These are phyloP conservation scores for Terebella lapidaria DNA, from an alignment of 2,888 invertebrate genomes.

Conservation along the genomic window DNA sequence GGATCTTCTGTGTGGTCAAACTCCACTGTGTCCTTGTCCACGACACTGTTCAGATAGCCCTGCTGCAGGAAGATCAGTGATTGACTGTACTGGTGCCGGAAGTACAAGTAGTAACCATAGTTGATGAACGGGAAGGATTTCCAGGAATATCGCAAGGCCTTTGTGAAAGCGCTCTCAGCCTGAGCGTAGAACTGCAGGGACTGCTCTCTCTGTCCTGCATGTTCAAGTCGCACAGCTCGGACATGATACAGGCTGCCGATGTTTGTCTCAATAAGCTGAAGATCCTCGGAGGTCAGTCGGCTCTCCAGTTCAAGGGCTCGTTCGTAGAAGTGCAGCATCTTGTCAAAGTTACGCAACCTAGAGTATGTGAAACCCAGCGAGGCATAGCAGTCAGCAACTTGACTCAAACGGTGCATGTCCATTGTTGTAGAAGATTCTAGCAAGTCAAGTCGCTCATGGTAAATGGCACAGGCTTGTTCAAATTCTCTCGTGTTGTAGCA, in stretches of 20 bases:
- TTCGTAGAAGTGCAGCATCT: slow-evolving; percentile 21
- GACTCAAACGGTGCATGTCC: slow-evolving; percentile 9
- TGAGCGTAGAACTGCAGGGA: slow-evolving; percentile 8
- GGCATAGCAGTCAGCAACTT: slow-evolving; percentile 7
- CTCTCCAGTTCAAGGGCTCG: slow-evolving; percentile 15
- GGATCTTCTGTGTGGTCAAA: slow-evolving; percentile 25
- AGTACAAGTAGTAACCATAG: slow-evolving; percentile 22
- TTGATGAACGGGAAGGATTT: slow-evolving; percentile 24
- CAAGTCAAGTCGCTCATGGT: slow-evolving; percentile 18
- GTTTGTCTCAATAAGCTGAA: slow-evolving; percentile 21
- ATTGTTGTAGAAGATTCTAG: slow-evolving; percentile 3
- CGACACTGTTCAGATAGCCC: slow-evolving; percentile 22
- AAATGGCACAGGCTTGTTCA: slow-evolving; percentile 12
- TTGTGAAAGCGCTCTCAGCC: slow-evolving; percentile 17
- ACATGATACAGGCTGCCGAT: slow-evolving; percentile 25
- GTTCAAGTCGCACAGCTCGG: slow-evolving; percentile 14
- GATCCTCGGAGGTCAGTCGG: slow-evolving; percentile 15
- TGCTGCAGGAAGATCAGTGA: slow-evolving; percentile 15
- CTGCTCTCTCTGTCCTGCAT: slow-evolving; percentile 4
- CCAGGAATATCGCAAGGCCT: slow-evolving; percentile 22
- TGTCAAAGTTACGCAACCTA: slow-evolving; percentile 18
- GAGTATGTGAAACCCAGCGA: slow-evolving; percentile 1
- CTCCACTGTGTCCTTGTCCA: slow-evolving; percentile 24
- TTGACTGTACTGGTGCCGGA: slow-evolving; percentile 11
- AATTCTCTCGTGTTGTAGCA: slow-evolving; percentile 21